Evolutionary conservation across 2,797 vertebrate genomes (phyloP), one percentile per base, ranked within the genome.

Genomic region (Gobio occitaniae): DNA sequence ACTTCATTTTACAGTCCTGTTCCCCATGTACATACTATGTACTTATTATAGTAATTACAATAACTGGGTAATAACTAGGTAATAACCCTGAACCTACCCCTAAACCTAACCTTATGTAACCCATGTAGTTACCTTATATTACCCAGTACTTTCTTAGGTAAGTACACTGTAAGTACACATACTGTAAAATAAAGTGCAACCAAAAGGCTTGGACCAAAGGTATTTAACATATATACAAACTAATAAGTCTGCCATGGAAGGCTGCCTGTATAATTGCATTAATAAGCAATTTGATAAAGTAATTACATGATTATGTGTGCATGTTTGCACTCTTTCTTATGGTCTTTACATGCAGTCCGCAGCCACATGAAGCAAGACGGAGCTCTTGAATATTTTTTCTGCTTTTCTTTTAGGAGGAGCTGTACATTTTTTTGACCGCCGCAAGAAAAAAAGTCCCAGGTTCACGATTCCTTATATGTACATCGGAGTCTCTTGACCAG

Each of bases 401-500:
- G 6, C 32, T 16, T 29, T 52, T 32, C 11, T 78, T 74, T 59
- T 19, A 15, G 10, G 32, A 80, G 36, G 47, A 63, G 44, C 29
- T 85, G 72, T 59, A 82, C 29, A 47, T 9, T 48, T 29, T 84
- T 79, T n/a, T 19, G 38, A 11, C 6, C 5, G 8, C 41, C 50
- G 48, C 70, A 83, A 63, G 68, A 72, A 56, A n/a, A n/a, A 78
- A 76, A n/a, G 47, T 21, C 48, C 32, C 48, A 25, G 63, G 72
- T 71, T 36, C 52, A 12, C 36, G 38, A 88, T 91, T 94, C 41
- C 66, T 85, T 94, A 99, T 91, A 99, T 98, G 94, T 99, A 99
- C 70, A 98, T 85, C 0, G 98, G 98, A 0, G 97, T 98, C 95
- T 99, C 98, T 86, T 99, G 98, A 84, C 98, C 98, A 0, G 98